Evolutionary conservation across 2,888 invertebrate genomes (phyloP).

Genomic region (Oligia latruncula): DNA sequence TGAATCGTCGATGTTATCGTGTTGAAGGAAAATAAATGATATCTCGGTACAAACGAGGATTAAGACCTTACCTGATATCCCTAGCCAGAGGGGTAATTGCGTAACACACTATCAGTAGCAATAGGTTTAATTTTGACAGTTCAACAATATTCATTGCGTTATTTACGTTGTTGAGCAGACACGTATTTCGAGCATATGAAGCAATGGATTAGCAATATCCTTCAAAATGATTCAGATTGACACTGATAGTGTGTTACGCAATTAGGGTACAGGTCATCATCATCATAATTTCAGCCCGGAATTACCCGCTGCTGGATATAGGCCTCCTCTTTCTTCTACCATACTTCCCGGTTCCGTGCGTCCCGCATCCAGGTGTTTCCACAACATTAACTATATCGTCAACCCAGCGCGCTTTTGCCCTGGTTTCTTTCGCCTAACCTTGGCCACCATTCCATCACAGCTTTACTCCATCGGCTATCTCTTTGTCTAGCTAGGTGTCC

Average conservation of each 20-base stretch:
- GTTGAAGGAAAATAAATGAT: conserved; percentile 17
- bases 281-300: not conserved
- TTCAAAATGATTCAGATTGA: too few relatives aligned
- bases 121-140: too few relatives aligned
- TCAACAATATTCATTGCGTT: too few relatives aligned
- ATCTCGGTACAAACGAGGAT: not conserved
- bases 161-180: too few relatives aligned
- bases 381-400: not conserved
- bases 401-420: not conserved
- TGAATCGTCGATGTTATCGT: conserved; percentile 39
- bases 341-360: not conserved
- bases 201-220: too few relatives aligned
- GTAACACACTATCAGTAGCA: too few relatives aligned
- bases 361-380: not conserved
- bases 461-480: not conserved
- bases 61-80: not conserved
- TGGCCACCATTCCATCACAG: not conserved
- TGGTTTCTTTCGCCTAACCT: not conserved
- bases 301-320: not conserved
- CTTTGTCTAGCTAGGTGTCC: not conserved
- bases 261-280: not conserved
- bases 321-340: not conserved
- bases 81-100: not conserved
- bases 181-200: too few relatives aligned
- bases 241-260: too few relatives aligned